phyloP scores from a whole-genome alignment of 2,797 vertebrate genomes.

The Pseudopleuronectes americanus region DNA sequence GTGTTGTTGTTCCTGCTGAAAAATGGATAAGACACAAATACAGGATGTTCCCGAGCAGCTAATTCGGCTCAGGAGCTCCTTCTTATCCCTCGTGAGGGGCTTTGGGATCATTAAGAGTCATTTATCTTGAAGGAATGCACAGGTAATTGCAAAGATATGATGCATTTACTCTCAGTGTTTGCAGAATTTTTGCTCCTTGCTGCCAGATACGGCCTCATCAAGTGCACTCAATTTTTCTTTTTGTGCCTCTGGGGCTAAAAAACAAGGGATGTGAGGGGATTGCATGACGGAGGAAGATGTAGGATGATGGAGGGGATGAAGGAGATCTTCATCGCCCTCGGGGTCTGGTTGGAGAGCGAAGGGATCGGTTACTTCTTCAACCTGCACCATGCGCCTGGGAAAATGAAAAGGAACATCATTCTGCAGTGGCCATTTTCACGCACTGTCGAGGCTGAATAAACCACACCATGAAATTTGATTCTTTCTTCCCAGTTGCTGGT shows the following conservation, averaged over 20 bases:
- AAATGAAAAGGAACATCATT: slow-evolving; percentile 42
- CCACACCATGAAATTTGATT: slow-evolving; percentile 46
- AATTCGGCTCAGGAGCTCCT: slow-evolving; percentile 16
- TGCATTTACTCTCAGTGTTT: slow-evolving; percentile 23
- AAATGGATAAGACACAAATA: too few relatives aligned
- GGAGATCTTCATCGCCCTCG: too few relatives aligned
- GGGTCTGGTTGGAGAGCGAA: slow-evolving; percentile 27
- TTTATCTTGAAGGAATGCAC: slow-evolving; percentile 37
- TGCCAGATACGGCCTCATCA: slow-evolving; percentile 22
- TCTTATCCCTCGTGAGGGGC: slow-evolving; percentile 22
- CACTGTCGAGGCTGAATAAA: slow-evolving; percentile 43
- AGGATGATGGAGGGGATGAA: slow-evolving; percentile 29
- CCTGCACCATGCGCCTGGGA: background rate
- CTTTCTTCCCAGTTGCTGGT: slow-evolving; percentile 11
- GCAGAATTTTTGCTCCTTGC: slow-evolving; percentile 2
- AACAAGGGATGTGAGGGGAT: slow-evolving; percentile 6
- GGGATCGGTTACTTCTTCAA: slow-evolving; percentile 2
- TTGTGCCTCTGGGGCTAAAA: slow-evolving; percentile 11
- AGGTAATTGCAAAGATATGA: slow-evolving; percentile 50
- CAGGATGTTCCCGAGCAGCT: too few relatives aligned
- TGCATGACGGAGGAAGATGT: slow-evolving; percentile 1
- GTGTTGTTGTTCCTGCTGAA: too few relatives aligned
- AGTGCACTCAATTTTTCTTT: slow-evolving; percentile 6
- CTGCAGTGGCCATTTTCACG: slow-evolving; percentile 40
- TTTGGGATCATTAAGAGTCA: slow-evolving; percentile 37